Evolutionary conservation across 2,797 vertebrate genomes (phyloP).

Genomic region (Macropodus opercularis): DNA sequence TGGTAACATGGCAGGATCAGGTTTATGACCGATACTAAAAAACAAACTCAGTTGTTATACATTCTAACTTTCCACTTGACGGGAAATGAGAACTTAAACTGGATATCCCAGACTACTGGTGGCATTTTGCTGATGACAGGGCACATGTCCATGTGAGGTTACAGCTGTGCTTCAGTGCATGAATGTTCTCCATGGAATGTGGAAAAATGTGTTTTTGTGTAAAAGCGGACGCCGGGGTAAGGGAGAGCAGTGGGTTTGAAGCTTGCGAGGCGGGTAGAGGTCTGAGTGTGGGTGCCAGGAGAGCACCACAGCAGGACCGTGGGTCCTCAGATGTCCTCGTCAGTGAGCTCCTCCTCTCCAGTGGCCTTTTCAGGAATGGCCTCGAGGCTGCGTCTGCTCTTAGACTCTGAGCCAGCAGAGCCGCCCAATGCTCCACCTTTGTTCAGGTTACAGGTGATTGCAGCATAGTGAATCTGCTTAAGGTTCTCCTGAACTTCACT

Average conservation of each 20-base stretch:
- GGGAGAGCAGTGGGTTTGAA: constrained; percentile 33
- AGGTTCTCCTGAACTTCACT: constrained; percentile 94
- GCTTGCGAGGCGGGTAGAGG: constrained; percentile 36
- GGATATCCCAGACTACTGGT: neutral
- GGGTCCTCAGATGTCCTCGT: constrained; percentile 67
- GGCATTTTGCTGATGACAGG: constrained; percentile 29
- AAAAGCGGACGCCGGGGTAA: neutral
- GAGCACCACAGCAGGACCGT: neutral
- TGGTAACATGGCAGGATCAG: constrained; percentile 5
- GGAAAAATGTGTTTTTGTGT: constrained; percentile 10
- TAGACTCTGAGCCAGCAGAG: constrained; percentile 73
- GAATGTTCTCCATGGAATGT: constrained; percentile 50
- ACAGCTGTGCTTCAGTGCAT: constrained; percentile 41
- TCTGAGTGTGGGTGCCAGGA: constrained; percentile 4
- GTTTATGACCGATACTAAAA: too few relatives aligned
- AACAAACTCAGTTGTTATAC: too few relatives aligned
- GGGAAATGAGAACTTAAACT: neutral
- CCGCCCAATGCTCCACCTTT: constrained; percentile 78
- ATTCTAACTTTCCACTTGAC: neutral
- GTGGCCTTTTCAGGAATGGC: constrained; percentile 89
- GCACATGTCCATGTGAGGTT: constrained; percentile 33
- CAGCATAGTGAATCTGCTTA: constrained; percentile 96
- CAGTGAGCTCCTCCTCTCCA: constrained; percentile 81
- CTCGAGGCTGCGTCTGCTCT: constrained; percentile 86
- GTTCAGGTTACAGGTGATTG: constrained; percentile 89